Base-by-base conservation (phyloP, 2,888 invertebrate species). In the Trichogramma evanescens region DNA sequence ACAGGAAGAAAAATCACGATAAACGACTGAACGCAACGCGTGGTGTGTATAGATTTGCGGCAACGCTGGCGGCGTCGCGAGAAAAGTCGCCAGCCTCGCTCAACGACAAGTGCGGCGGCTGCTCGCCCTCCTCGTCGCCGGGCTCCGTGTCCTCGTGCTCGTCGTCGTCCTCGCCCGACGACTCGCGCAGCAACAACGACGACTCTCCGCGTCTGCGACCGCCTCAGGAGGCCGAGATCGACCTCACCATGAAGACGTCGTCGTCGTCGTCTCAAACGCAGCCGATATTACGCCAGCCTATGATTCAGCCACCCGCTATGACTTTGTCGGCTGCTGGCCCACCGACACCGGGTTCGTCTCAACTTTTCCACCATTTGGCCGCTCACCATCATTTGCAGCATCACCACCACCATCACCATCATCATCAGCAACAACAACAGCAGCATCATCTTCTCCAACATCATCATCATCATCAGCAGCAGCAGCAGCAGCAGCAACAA, bases 191-290 rank as follows among this genome's bases (percentile, higher is more conserved):
- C 44, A 41, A 2, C 54, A 40, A 7, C 48, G 48, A 10, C 45
- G 10, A 26, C 41, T 65, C 73, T 6, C 59, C 60, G 41, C 56
- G 59, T 9, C 51, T 40, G 26, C 64, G 65, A 10, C 65, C 63
- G 4, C 68, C 76, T 10, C 77, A 77, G 63, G 77, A 76, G 61
- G 69, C 76, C 4, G 77, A 77, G 55, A 77, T 77, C 66, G 77
- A 77, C 64, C 69, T 77, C 40, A 77, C 77, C 9, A 69, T 77
- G 56, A 76, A 77, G 59, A 71, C 73, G 6, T 71, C 72, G 2
- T 38, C 55, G 48, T 13, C 38, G 38, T 4, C 46, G 9, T 6
- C 13, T 49, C 7, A 10, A 3, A 6, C 49, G 13, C 13, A 38
- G 6, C 8, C 43, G 2, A 9, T 52, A 5, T 43, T 52, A 1